Evolutionary conservation across 2,888 invertebrate species (phyloP).

Genomic region (Hermodice carunculata): DNA sequence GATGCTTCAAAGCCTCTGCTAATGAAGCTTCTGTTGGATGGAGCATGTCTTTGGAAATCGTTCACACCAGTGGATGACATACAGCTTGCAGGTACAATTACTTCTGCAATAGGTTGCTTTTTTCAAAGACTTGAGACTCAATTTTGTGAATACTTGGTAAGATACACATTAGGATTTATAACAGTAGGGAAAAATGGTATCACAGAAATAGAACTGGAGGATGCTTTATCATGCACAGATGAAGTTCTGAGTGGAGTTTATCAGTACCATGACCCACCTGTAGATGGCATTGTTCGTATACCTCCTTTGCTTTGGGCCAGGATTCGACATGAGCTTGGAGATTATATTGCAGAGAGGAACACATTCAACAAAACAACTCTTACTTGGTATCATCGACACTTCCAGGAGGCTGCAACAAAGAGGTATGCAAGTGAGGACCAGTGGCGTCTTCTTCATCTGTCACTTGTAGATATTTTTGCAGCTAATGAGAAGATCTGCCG

Average conservation of each 20-base stretch:
- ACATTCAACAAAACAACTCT: constrained; percentile 58
- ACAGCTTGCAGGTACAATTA: background rate
- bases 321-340: constrained; percentile 54
- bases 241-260: constrained; percentile 57
- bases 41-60: constrained; percentile 55
- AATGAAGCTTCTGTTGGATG: constrained; percentile 57
- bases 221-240: constrained; percentile 61
- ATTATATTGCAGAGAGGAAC: constrained; percentile 59
- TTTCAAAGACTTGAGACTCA: constrained; percentile 52
- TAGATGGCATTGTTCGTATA: constrained; percentile 57
- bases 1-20: constrained; percentile 51
- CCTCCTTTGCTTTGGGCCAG: constrained; percentile 63
- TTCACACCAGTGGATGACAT: constrained; percentile 23
- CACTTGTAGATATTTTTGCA: constrained; percentile 25
- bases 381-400: constrained; percentile 65
- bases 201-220: constrained; percentile 63
- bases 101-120: constrained; percentile 9
- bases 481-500: constrained; percentile 11
- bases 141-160: constrained; percentile 50
- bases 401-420: constrained; percentile 54
- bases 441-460: constrained; percentile 46
- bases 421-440: constrained; percentile 45
- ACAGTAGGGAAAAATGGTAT: constrained; percentile 60
- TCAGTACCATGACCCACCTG: constrained; percentile 64
- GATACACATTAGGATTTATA: constrained; percentile 47